Percentiles rank a stretch among this genome's conserved stretches.
phyloP scores from a whole-genome alignment of 2,888 invertebrate species.

The Ctenicera cuprea region DNA sequence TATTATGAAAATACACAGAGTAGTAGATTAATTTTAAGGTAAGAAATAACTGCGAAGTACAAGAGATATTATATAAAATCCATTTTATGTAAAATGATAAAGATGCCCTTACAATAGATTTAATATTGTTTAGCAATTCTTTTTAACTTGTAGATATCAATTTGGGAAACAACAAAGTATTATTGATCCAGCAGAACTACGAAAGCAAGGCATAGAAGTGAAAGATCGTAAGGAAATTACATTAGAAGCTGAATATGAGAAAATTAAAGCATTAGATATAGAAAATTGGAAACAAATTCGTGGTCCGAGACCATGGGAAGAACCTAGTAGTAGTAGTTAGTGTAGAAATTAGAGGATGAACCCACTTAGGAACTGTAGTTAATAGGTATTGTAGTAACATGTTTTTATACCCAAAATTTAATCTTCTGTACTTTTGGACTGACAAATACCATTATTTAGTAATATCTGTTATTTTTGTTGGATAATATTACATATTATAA shows the following conservation, averaged over 20 bases:
- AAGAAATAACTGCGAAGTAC: constrained; percentile 15
- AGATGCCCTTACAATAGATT: neutral
- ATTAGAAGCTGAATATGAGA: constrained; percentile 84
- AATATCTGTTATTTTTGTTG: too few species aligned
- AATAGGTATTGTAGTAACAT: neutral
- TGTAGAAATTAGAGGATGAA: neutral
- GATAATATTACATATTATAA: too few species aligned
- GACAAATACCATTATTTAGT: too few species aligned
- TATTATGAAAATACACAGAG: too few species aligned
- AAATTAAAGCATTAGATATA: constrained; percentile 82
- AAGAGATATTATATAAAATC: too few species aligned
- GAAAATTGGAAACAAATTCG: constrained; percentile 91
- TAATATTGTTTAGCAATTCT: neutral
- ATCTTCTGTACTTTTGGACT: too few species aligned
- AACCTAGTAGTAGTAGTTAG: constrained; percentile 60
- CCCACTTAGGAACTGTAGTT: constrained; percentile 8
- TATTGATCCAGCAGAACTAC: constrained; percentile 79
- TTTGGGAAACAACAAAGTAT: constrained; percentile 75
- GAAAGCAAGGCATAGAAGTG: constrained; percentile 80
- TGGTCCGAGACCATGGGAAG: constrained; percentile 92
- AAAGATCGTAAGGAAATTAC: constrained; percentile 82
- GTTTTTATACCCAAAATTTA: too few species aligned
- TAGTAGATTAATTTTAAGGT: neutral
- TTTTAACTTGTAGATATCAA: constrained; percentile 68
- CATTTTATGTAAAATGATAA: too few species aligned